A percentile compares a stretch with the other conserved stretches of the same genome.
Conservation (phyloP, 1,140 invertebrate species). For the Campoletis sonorensis region DNA sequence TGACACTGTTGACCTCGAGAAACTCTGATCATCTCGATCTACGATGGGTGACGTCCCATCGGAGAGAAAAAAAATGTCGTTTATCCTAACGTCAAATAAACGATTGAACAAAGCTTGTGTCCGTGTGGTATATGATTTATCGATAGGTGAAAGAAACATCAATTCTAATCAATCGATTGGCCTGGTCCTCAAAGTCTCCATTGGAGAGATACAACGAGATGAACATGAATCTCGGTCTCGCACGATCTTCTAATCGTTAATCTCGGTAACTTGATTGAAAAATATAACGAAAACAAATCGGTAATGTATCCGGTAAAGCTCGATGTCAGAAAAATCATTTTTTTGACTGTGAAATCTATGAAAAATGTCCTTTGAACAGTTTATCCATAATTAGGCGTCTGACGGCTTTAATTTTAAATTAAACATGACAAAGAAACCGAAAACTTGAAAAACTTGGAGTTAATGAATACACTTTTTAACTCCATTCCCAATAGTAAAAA, state of each 20-base stretch:
- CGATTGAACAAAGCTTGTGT: not conserved
- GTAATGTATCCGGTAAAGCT: too few species aligned
- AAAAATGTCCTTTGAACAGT: too few species aligned
- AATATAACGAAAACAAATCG: not conserved
- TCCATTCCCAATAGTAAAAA: too few species aligned
- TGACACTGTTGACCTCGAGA: not conserved
- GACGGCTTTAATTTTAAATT: too few species aligned
- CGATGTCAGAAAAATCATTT: too few species aligned
- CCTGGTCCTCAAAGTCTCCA: not conserved
- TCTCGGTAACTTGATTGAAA: not conserved
- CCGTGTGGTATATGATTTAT: conserved; percentile 7
- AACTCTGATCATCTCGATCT: not conserved
- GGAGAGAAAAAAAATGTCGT: conserved; percentile 5
- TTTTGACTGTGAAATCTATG: too few species aligned
- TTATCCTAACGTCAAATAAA: not conserved
- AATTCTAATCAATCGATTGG: conserved; percentile 17
- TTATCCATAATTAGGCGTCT: too few species aligned
- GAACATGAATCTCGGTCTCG: not conserved
- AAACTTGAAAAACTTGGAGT: too few species aligned
- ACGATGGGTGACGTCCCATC: not conserved
- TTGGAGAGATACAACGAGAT: not conserved
- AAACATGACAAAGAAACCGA: too few species aligned
- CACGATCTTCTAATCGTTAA: not conserved
- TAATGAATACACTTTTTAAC: too few species aligned
- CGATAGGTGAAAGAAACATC: not conserved